Base-by-base conservation (phyloP, 2,113 vertebrate species). In the Tachuris rubrigastra region DNA sequence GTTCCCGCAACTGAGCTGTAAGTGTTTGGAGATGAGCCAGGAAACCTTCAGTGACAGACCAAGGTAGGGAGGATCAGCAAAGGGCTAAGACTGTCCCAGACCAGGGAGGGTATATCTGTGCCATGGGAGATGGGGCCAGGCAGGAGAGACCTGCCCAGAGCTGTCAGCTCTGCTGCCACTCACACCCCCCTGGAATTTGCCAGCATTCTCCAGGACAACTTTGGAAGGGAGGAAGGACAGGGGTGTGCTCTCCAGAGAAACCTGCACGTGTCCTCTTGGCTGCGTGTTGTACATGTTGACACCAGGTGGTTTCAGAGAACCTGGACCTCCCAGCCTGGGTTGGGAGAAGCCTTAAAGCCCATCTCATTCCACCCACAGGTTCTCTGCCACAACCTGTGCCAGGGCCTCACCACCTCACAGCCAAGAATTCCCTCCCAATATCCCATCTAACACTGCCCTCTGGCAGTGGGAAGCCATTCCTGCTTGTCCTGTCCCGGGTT, bases 1-100 rank as follows among this genome's bases (percentile, higher is more conserved):
- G 95, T 25, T 97, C 91, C 49, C 62, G 50, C 50, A 74, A 14
- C 55, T 1, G 11, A 69, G 75, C 83, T 77, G 79, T 58, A 73
- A 83, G 72, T 1, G 79, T 33, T 44, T 89, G 94, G 86, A 86
- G 76, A 74, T 1, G 16, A 84, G 92, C 92, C 96, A 96, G 86
- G 56, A 50, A 83, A 14, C 18, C 53, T 79, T 41, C 79, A 44
- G 52, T 59, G 58, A 24, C 3, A 42, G 73, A 65, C 37, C 14
- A 31, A 23, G 63, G 60, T 60, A 59, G 39, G 50, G 65, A 74
- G 0, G 5, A 37, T 25, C n/a, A 14, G 80, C 42, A 42, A 53
- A 44, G 25, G n/a, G 83, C 50, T 37, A 6, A 55, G 62, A 60
- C 5, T 46, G 86, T 18, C 47, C 9, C 3, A 15, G 60, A 37